Evolutionary conservation across 2,113 vertebrate species (phyloP).

Genomic region (Coptodon bakossiorum): DNA sequence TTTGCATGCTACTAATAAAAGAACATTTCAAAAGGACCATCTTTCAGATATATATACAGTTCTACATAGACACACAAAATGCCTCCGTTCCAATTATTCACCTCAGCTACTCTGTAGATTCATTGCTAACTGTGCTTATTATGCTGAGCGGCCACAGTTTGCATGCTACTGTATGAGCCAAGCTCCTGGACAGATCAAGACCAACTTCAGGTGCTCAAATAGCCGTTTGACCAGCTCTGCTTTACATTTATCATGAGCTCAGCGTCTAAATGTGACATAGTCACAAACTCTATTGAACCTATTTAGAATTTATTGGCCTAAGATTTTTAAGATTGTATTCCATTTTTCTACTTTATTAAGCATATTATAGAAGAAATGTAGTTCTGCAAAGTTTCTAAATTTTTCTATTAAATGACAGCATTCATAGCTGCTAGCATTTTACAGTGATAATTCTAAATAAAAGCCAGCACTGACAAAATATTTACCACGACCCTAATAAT

Average conservation of each 20-base stretch:
- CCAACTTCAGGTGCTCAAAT: not conserved
- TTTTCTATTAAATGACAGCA: not conserved
- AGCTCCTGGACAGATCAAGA: not conserved
- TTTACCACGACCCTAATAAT: not conserved
- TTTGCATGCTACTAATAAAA: not conserved
- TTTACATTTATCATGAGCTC: not conserved
- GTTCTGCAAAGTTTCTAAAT: not conserved
- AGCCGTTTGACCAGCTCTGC: not conserved
- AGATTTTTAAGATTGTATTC: not conserved
- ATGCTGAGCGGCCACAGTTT: not conserved
- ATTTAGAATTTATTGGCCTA: not conserved
- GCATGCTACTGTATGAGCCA: not conserved
- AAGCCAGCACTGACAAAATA: not conserved
- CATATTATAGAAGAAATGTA: not conserved
- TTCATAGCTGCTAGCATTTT: not conserved
- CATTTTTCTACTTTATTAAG: not conserved
- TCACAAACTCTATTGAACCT: not conserved
- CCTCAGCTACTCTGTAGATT: not conserved
- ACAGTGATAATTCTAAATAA: not conserved
- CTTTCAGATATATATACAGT: not conserved
- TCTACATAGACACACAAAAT: not conserved
- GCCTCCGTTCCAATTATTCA: not conserved
- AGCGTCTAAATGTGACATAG: not conserved
- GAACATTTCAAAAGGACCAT: not conserved
- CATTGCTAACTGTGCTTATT: not conserved